A percentile compares a stretch with the other conserved stretches of the same genome.
phyloP scores from a whole-genome alignment of 2,888 invertebrate genomes.

The Scaptomyza caliginosa region DNA sequence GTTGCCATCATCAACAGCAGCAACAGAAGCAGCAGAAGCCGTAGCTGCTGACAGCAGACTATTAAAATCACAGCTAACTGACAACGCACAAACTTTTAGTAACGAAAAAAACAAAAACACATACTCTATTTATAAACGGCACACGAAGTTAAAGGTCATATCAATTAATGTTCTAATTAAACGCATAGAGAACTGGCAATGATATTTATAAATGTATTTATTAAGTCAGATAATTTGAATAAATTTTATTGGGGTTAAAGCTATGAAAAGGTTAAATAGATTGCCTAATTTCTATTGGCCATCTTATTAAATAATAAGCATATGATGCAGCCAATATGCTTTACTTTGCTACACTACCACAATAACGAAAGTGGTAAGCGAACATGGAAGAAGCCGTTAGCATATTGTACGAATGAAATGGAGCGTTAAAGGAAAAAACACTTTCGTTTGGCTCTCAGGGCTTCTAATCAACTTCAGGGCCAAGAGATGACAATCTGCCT shows the following conservation, averaged over 20 bases:
- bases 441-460: neutral
- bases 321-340: neutral
- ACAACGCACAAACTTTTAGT: conserved; percentile 3
- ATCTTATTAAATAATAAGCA: too few relatives aligned
- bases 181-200: neutral
- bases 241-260: neutral
- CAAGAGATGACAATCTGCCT: conserved; percentile 52
- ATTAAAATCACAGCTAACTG: conserved; percentile 35
- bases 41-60: conserved; percentile 10
- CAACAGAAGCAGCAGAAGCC: conserved; percentile 18
- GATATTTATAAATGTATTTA: neutral
- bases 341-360: neutral
- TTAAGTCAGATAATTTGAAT: neutral
- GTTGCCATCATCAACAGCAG: conserved; percentile 14
- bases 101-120: neutral
- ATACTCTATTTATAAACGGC: conserved; percentile 16
- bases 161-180: neutral
- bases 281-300: neutral
- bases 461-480: conserved; percentile 46
- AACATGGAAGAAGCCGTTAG: neutral
- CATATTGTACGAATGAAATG: conserved; percentile 49
- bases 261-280: neutral
- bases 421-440: conserved; percentile 12
- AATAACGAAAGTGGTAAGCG: neutral
- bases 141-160: neutral